Evolutionary conservation across 2,113 vertebrate species (phyloP).

Genomic region (Aramus guarauna): DNA sequence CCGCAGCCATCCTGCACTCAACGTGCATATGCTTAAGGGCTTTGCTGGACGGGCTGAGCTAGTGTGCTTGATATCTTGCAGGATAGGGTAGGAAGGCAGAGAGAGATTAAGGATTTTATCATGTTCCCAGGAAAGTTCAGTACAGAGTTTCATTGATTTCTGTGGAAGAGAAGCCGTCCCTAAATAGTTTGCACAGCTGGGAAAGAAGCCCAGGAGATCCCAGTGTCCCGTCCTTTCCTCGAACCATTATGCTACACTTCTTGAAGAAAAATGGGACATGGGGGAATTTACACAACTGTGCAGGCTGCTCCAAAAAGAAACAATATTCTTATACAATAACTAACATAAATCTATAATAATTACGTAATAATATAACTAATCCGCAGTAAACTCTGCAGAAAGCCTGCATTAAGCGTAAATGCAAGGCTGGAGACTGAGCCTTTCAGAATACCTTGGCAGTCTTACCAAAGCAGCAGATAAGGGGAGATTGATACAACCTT

Average conservation of each 20-base stretch:
- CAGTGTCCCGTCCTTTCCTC: background rate
- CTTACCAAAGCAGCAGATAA: background rate
- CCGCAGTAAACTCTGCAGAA: background rate
- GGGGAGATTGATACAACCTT: background rate
- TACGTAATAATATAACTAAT: background rate
- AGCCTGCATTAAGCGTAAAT: background rate
- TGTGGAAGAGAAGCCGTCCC: background rate
- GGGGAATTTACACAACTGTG: background rate
- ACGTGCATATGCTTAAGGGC: background rate
- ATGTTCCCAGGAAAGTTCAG: background rate
- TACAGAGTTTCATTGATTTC: background rate
- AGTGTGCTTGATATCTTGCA: background rate
- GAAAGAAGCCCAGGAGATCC: background rate
- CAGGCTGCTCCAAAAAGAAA: background rate
- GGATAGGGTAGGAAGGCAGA: background rate
- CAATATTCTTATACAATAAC: background rate
- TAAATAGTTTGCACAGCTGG: background rate
- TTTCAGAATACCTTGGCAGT: background rate
- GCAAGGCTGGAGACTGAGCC: background rate
- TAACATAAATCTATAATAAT: background rate
- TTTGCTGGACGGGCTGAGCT: background rate
- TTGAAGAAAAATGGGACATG: background rate
- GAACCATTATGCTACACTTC: background rate
- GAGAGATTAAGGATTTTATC: slow-evolving; percentile 19
- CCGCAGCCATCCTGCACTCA: background rate